phyloP scores from a whole-genome alignment of 1,140 invertebrate species.

The Triops longicaudatus region DNA sequence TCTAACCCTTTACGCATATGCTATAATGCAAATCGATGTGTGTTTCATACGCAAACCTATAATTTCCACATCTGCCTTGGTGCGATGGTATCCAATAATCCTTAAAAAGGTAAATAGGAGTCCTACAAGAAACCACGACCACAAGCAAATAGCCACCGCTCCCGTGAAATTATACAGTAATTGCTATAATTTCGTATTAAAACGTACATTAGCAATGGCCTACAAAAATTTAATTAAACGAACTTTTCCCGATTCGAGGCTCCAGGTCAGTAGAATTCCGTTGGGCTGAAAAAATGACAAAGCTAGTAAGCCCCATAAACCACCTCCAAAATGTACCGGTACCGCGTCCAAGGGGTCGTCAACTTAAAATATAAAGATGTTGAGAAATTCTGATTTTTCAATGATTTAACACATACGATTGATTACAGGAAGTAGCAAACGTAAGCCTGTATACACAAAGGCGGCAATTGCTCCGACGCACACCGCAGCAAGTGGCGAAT shows the following conservation, averaged over 20 bases:
- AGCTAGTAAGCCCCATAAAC: constrained; percentile 46
- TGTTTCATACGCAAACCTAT: background rate
- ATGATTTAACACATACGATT: background rate
- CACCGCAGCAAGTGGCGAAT: constrained; percentile 40
- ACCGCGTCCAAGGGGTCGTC: constrained; percentile 53
- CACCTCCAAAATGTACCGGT: constrained; percentile 49
- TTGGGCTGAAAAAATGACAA: constrained; percentile 38
- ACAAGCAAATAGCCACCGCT: constrained; percentile 41
- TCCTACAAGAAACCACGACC: constrained; percentile 39
- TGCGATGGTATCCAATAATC: background rate
- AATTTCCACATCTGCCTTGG: background rate
- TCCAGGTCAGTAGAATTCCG: constrained; percentile 34
- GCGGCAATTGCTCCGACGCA: constrained; percentile 41
- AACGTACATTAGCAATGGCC: background rate
- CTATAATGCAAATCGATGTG: background rate
- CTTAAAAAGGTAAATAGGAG: constrained; percentile 40
- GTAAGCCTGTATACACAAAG: background rate
- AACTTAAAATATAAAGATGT: constrained; percentile 37
- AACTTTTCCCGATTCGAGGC: background rate
- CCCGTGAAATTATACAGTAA: constrained; percentile 45
- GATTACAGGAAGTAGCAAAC: background rate
- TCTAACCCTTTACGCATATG: background rate
- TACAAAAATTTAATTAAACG: background rate
- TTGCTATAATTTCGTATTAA: constrained; percentile 34
- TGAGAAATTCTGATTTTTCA: background rate